These are phyloP conservation scores for Blastomussa wellsi DNA, from an alignment of 92 coral and sea anemone genomes.

Conservation along the genomic window DNA sequence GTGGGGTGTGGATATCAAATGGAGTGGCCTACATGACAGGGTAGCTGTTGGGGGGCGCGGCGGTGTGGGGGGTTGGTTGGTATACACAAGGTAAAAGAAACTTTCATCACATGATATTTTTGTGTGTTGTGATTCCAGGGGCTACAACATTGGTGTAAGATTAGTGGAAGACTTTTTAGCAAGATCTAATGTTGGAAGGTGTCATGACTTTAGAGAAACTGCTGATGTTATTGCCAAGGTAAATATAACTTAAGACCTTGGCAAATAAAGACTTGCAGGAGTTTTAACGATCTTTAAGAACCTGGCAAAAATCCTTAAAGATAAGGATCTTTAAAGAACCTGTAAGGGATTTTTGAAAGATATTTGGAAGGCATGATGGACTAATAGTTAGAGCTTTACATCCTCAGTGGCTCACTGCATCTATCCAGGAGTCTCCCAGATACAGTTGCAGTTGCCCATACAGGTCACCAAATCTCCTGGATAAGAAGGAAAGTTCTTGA, in stretches of 20 bases:
- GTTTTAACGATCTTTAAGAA: background rate
- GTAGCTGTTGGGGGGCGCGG: no score
- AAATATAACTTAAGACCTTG: background rate
- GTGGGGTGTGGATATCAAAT: no score
- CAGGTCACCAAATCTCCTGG: no score
- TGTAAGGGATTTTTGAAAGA: background rate
- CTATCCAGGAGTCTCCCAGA: no score
- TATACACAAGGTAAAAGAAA: background rate
- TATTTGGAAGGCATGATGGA: background rate
- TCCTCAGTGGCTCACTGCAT: no score
- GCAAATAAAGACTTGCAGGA: background rate
- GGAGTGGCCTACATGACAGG: no score
- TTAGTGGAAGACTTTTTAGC: conserved; percentile 95
- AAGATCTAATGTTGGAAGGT: conserved; percentile 91
- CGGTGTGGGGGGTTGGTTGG: no score
- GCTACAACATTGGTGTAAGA: conserved; percentile 96
- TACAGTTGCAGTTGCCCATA: no score
- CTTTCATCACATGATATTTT: background rate
- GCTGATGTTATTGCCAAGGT: conserved; percentile 99
- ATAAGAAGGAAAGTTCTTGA: no score
- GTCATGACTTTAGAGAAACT: conserved; percentile 94
- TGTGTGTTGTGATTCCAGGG: conserved; percentile 60
- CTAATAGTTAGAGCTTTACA: no score
- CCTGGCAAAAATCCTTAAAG: no score
- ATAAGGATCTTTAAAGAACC: no score